These are phyloP conservation scores for Echinarachnius parma DNA, from an alignment of 53 echinoderm and acorn worm species.

Conservation along the genomic window DNA sequence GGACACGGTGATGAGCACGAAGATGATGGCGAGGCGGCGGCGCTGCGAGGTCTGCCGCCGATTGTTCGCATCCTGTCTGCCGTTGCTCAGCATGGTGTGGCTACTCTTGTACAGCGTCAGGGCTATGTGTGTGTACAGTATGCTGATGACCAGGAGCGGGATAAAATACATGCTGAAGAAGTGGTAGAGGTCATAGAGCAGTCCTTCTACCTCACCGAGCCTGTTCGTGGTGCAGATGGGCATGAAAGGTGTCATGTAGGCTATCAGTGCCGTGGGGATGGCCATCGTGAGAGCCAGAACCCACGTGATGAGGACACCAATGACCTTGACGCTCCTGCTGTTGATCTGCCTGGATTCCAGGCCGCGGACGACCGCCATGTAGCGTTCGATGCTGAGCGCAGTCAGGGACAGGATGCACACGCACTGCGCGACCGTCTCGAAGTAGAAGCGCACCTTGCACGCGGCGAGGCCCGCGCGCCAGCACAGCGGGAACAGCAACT, in stretches of 20 bases:
- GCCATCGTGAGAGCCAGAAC: constrained; percentile 12
- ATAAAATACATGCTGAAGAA: constrained; percentile 55
- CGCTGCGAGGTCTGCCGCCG: constrained; percentile 57
- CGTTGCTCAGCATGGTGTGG: constrained; percentile 56
- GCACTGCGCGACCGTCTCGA: constrained; percentile 69
- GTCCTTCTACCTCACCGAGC: background rate
- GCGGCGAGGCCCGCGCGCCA: constrained; percentile 39
- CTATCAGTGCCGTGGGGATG: constrained; percentile 29
- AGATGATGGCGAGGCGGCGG: constrained; percentile 63
- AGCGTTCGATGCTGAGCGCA: constrained; percentile 79
- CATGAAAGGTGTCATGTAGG: constrained; percentile 15
- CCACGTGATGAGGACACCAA: constrained; percentile 45
- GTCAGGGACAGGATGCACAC: constrained; percentile 78
- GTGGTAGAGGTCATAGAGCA: constrained; percentile 47
- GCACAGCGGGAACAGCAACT: constrained; percentile 43
- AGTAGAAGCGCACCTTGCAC: constrained; percentile 60
- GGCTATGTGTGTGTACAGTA: constrained; percentile 52
- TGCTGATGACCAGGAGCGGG: constrained; percentile 53
- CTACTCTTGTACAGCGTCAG: constrained; percentile 53
- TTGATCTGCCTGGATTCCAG: constrained; percentile 59
- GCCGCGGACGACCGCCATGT: constrained; percentile 74
- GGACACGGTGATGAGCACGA: constrained; percentile 65
- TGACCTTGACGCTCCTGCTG: constrained; percentile 36
- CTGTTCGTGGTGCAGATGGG: constrained; percentile 5
- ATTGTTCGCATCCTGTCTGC: constrained; percentile 57